These are phyloP conservation scores for Ricordea florida DNA, from an alignment of 92 coral and sea anemone genomes.

Conservation along the genomic window DNA sequence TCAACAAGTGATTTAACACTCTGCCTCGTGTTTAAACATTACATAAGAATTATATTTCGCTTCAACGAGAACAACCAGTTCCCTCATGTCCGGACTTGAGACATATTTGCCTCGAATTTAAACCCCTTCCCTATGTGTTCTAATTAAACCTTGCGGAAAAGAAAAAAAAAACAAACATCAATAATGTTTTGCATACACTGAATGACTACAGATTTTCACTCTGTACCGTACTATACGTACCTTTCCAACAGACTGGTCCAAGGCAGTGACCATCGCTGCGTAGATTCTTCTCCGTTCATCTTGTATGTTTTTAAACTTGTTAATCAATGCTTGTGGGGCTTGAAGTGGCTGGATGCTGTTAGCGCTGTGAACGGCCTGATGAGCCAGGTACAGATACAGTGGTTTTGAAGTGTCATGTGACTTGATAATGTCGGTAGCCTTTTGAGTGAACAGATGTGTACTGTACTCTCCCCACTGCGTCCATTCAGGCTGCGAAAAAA, in stretches of 20 bases:
- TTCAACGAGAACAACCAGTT: too few relatives aligned
- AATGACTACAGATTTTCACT: not conserved
- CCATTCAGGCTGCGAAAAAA: constrained; percentile 44
- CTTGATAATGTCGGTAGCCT: constrained; percentile 57
- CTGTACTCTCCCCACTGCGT: constrained; percentile 73
- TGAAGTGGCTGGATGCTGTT: constrained; percentile 65
- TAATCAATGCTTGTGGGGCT: constrained; percentile 63
- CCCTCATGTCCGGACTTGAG: too few relatives aligned
- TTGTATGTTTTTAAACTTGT: constrained; percentile 63
- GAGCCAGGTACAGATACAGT: constrained; percentile 61
- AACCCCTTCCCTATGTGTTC: too few relatives aligned
- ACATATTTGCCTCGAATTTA: too few relatives aligned
- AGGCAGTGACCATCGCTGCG: constrained; percentile 85
- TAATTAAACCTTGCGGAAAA: too few relatives aligned
- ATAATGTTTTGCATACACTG: too few relatives aligned
- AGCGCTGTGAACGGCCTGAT: constrained; percentile 79
- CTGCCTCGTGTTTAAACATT: too few relatives aligned
- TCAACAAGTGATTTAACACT: too few relatives aligned
- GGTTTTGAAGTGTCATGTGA: constrained; percentile 61
- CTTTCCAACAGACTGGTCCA: constrained; percentile 69
- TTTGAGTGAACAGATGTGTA: constrained; percentile 58
- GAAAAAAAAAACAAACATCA: not conserved
- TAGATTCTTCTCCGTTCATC: constrained; percentile 62
- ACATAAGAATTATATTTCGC: too few relatives aligned
- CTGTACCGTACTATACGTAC: not conserved